phyloP scores from a whole-genome alignment of 2,888 invertebrate species.

The Orchestes rusci region DNA sequence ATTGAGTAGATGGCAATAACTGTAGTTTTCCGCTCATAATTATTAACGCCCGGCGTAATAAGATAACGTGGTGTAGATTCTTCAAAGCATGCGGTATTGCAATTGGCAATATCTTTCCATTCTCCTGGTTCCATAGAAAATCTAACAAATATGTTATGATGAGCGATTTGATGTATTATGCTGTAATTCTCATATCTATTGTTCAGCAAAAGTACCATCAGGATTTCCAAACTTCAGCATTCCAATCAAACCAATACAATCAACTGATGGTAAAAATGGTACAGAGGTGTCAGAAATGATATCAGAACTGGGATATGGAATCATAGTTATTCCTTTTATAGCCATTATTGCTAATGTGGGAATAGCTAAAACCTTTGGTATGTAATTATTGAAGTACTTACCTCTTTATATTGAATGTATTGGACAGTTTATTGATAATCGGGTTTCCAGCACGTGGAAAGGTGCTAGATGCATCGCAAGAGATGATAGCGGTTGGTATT shows the following conservation, averaged over 20 bases:
- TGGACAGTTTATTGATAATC: neutral
- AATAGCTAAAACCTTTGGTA: conserved; percentile 79
- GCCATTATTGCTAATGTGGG: conserved; percentile 73
- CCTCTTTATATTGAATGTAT: neutral
- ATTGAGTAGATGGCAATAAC: no score
- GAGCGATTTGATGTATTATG: no score
- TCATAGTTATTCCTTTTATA: conserved; percentile 64
- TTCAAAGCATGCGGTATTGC: no score
- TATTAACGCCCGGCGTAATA: no score
- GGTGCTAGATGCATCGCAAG: conserved; percentile 70
- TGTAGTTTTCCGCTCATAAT: no score
- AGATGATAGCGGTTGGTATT: conserved; percentile 69
- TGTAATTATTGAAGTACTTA: conserved; percentile 3
- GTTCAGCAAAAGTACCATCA: conserved; percentile 52
- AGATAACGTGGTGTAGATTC: no score
- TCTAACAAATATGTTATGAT: no score
- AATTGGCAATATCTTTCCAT: no score
- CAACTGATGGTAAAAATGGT: conserved; percentile 19
- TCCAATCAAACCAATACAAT: conserved; percentile 48
- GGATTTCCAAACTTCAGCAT: conserved; percentile 52
- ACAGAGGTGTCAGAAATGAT: conserved; percentile 48
- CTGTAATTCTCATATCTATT: neutral
- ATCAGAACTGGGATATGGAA: conserved; percentile 57
- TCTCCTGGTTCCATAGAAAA: no score
- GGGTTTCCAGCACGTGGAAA: conserved; percentile 56